Base-by-base conservation (phyloP, 2,888 invertebrate genomes). In the Apoda limacodes region DNA sequence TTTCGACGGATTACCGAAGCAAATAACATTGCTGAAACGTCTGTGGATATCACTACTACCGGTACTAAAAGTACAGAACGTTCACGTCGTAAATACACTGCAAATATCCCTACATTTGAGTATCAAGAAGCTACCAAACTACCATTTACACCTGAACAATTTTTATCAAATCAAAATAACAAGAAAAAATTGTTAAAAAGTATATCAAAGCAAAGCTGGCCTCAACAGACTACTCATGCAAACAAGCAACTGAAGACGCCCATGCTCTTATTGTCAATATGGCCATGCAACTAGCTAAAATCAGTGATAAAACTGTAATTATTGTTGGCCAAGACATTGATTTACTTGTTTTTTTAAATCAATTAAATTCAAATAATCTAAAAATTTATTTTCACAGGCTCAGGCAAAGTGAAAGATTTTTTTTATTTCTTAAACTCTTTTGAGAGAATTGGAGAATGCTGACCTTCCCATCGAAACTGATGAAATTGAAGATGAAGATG, bases 281-380 rank as follows among this genome's bases (percentile, higher is more conserved):
- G n/a, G n/a, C n/a, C n/a, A n/a, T n/a, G n/a, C n/a, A n/a, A n/a
- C n/a, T n/a, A n/a, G 42, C 45, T 19, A 42, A 29, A 24, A 28
- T 42, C 39, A 40, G 32, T 28, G 40, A 45, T 33, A 40, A 39
- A 39, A 43, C 40, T 24, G 39, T 45, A 17, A 42, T 50, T 22
- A 40, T 47, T 40, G 48, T 48, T 35, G 45, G 45, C 15, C 32
- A 48, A 37, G 48, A 50, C 41, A 37, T 46, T 28, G 48, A 52
- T 38, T 34, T 50, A 28, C 39, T 52, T 22, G 45, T 52, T 24
- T 36, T 49, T 40, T 45, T 48, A 13, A 43, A 39, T 29, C 42
- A 48, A 32, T 40, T 48, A 30, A 48, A 45, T 30, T 23, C 30
- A 22, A 2, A 30, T 30, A 23, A 30, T 30, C 22, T 23, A 23